Evolutionary conservation across 2,113 vertebrate genomes (phyloP).

Genomic region (Opisthocomus hoazin): DNA sequence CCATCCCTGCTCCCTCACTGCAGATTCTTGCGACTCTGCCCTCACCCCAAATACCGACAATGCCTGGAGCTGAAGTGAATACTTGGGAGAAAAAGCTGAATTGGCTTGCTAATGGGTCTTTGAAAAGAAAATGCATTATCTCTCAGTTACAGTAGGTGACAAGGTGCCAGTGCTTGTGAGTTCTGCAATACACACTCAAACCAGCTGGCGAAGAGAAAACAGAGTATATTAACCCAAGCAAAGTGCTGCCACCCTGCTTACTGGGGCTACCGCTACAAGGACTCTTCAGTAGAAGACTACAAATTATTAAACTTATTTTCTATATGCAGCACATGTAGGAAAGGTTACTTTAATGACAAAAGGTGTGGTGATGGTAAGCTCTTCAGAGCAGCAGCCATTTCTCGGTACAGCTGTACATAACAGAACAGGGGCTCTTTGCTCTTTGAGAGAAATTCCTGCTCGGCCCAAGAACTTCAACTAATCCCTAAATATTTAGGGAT

Average conservation of each 20-base stretch:
- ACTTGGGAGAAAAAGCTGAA: not conserved
- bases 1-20: not conserved
- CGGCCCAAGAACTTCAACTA: not conserved
- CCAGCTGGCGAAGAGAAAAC: not conserved
- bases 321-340: not conserved
- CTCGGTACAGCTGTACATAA: not conserved
- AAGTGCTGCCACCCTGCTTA: not conserved
- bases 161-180: rapidly evolving
- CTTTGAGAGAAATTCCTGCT: not conserved
- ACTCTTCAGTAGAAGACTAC: not conserved
- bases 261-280: not conserved
- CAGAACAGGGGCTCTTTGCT: not conserved
- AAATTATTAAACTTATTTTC: not conserved
- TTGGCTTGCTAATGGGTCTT: not conserved
- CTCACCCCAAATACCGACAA: not conserved
- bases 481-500: not conserved
- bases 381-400: not conserved
- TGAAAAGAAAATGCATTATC: not conserved
- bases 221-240: not conserved
- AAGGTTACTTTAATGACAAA: not conserved
- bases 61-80: not conserved
- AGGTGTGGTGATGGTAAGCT: not conserved
- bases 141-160: not conserved
- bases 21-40: not conserved
- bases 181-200: not conserved